Evolutionary conservation across 2,797 vertebrate genomes (phyloP).

Genomic region (Remorina albescens): DNA sequence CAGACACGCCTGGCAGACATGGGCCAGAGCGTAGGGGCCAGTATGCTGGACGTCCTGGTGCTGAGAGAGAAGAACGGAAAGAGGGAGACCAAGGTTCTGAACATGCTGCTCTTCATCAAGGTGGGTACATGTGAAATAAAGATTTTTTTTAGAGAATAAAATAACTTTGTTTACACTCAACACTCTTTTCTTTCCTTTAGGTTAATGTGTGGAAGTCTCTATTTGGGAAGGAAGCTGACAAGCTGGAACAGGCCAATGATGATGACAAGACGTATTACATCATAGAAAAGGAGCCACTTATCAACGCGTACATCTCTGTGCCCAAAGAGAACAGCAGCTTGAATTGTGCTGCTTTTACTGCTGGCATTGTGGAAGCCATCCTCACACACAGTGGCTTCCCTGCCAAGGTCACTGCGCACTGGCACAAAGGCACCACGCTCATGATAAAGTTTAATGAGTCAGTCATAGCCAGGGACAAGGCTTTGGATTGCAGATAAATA

Average conservation of each 20-base stretch:
- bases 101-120: slow-evolving; percentile 94
- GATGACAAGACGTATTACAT: slow-evolving; percentile 96
- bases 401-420: slow-evolving; percentile 94
- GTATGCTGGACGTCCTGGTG: slow-evolving; percentile 92
- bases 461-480: slow-evolving; percentile 91
- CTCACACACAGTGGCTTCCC: slow-evolving; percentile 94
- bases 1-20: slow-evolving; percentile 91
- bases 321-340: slow-evolving; percentile 96
- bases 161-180: background rate
- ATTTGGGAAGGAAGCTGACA: slow-evolving; percentile 95
- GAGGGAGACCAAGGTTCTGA: slow-evolving; percentile 93
- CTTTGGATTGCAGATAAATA: slow-evolving; percentile 90
- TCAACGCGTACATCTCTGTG: slow-evolving; percentile 95
- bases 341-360: slow-evolving; percentile 96
- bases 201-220: slow-evolving; percentile 91
- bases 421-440: slow-evolving; percentile 98
- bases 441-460: slow-evolving; percentile 98
- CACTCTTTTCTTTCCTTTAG: slow-evolving; percentile 24
- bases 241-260: slow-evolving; percentile 97
- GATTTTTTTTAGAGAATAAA: background rate
- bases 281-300: slow-evolving; percentile 94
- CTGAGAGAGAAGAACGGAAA: slow-evolving; percentile 91
- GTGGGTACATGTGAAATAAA: slow-evolving; percentile 53
- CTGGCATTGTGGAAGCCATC: slow-evolving; percentile 93
- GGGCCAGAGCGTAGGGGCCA: slow-evolving; percentile 92